phyloP scores from a whole-genome alignment of 2,888 invertebrate genomes.

The Acleris literana region DNA sequence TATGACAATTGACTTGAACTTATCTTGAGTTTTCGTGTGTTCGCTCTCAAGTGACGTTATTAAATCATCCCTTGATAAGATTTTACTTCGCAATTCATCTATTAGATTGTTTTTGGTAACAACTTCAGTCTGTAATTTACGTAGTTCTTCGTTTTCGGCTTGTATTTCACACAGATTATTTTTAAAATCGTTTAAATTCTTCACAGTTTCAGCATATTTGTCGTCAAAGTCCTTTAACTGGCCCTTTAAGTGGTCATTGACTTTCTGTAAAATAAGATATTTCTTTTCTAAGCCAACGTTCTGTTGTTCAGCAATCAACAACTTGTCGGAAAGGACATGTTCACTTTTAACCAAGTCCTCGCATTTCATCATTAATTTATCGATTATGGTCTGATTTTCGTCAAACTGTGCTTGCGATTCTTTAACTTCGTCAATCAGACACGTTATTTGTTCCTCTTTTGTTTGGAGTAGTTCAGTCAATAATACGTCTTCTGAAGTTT shows the following conservation, averaged over 20 bases:
- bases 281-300: constrained; percentile 45
- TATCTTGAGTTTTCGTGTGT: constrained; percentile 47
- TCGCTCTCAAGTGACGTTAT: constrained; percentile 36
- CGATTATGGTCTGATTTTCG: constrained; percentile 50
- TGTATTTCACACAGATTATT: constrained; percentile 11
- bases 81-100: constrained; percentile 1
- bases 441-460: constrained; percentile 51
- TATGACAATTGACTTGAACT: constrained; percentile 49
- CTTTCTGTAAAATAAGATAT: constrained; percentile 37
- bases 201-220: constrained; percentile 45
- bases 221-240: constrained; percentile 48
- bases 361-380: constrained; percentile 51
- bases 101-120: constrained; percentile 51
- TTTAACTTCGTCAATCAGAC: constrained; percentile 47
- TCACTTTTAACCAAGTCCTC: constrained; percentile 42
- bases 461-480: constrained; percentile 47
- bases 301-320: constrained; percentile 44
- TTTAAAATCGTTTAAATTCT: constrained; percentile 39
- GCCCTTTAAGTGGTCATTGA: constrained; percentile 40
- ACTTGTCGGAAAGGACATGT: constrained; percentile 49
- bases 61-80: background rate
- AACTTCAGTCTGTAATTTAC: constrained; percentile 38
- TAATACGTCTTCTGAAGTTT: constrained; percentile 36
- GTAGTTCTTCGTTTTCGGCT: constrained; percentile 39
- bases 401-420: constrained; percentile 47